Conservation (phyloP, 2,113 vertebrate genomes). For the Percina caprodes region DNA sequence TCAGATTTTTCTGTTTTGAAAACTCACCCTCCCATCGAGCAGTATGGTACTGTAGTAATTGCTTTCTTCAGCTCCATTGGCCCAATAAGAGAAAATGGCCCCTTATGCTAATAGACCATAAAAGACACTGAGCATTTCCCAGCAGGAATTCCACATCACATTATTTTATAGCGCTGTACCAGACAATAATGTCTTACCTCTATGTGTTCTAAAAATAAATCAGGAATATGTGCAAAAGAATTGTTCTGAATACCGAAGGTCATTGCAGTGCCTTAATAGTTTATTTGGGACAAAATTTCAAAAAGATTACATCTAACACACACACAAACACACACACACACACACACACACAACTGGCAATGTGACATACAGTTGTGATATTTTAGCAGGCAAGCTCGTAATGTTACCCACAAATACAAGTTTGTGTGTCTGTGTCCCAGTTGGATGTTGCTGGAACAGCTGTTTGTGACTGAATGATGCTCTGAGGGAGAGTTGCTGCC, state of each 20-base stretch:
- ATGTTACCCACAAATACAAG: slow-evolving; percentile 9
- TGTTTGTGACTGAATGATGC: slow-evolving; percentile 66
- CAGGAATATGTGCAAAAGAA: slow-evolving; percentile 8
- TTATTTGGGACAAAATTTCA: slow-evolving; percentile 9
- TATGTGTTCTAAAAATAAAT: slow-evolving; percentile 44
- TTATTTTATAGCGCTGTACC: slow-evolving; percentile 46
- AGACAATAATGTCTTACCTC: slow-evolving; percentile 42
- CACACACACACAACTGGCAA: slow-evolving; percentile 15
- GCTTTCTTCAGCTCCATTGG: slow-evolving; percentile 76
- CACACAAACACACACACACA: slow-evolving; percentile 9
- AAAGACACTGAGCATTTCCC: slow-evolving; percentile 64
- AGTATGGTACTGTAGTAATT: slow-evolving; percentile 68
- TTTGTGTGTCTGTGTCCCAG: slow-evolving; percentile 45
- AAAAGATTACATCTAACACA: not conserved
- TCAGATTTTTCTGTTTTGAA: slow-evolving; percentile 46
- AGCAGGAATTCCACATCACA: slow-evolving; percentile 66
- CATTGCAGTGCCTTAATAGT: not conserved
- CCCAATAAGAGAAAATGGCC: slow-evolving; percentile 70
- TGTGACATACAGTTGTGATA: not conserved
- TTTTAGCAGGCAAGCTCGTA: not conserved
- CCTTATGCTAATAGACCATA: slow-evolving; percentile 71
- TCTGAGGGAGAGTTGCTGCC: slow-evolving; percentile 60
- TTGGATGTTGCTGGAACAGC: slow-evolving; percentile 58
- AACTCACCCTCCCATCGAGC: slow-evolving; percentile 59
- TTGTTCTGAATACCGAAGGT: slow-evolving; percentile 21